phyloP scores from a whole-genome alignment of 1,140 invertebrate species.

The Atta cephalotes region DNA sequence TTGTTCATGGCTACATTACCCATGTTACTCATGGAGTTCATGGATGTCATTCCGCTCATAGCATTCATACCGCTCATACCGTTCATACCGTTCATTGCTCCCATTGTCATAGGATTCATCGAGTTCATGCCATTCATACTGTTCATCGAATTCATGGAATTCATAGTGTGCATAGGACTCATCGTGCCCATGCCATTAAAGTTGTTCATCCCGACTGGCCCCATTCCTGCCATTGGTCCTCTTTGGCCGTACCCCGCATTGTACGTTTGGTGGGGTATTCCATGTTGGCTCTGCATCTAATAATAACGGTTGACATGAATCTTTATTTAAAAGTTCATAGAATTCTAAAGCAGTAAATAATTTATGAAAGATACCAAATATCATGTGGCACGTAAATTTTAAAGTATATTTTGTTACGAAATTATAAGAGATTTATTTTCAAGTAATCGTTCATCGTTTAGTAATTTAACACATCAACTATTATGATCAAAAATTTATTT shows the following conservation, averaged over 20 bases:
- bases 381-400: not conserved
- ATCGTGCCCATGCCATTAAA: conserved; percentile 85
- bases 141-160: conserved; percentile 85
- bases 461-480: conserved; percentile 11
- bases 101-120: conserved; percentile 87
- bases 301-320: conserved; percentile 17
- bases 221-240: conserved; percentile 85
- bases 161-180: conserved; percentile 82
- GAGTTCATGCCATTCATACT: conserved; percentile 86
- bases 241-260: conserved; percentile 87
- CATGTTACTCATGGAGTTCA: conserved; percentile 89
- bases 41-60: conserved; percentile 86
- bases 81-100: conserved; percentile 81
- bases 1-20: conserved; percentile 89
- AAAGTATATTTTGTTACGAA: not conserved
- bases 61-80: conserved; percentile 79
- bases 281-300: conserved; percentile 84
- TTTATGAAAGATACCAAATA: not conserved
- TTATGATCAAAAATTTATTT: not conserved
- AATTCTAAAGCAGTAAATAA: not conserved
- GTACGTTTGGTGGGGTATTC: conserved; percentile 84
- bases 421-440: conserved; percentile 4
- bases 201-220: conserved; percentile 81
- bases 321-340: conserved; percentile 5
- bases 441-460: not conserved